Evolutionary conservation across 1,140 invertebrate genomes (phyloP).

Genomic region (Scylla paramamosain): DNA sequence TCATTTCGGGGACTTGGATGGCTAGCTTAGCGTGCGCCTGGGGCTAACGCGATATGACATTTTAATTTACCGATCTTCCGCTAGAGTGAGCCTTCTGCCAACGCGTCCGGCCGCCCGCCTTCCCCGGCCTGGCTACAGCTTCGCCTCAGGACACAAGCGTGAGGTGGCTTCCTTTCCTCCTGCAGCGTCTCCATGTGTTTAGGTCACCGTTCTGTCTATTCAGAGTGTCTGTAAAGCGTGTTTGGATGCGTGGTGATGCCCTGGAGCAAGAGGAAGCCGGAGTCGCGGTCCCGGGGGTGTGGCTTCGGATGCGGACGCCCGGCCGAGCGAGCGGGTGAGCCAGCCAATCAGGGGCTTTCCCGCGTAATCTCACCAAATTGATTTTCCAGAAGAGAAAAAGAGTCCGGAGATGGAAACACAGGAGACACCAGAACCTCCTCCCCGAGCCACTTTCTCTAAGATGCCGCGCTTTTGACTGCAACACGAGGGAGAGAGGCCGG

Average conservation of each 20-base stretch:
- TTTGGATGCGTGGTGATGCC: not conserved
- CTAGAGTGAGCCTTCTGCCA: slow-evolving; percentile 74
- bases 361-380: slow-evolving; percentile 75
- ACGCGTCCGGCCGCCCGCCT: slow-evolving; percentile 49
- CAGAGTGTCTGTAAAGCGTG: not conserved
- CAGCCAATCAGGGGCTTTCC: slow-evolving; percentile 75
- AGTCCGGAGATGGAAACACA: slow-evolving; percentile 73
- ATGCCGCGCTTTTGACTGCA: slow-evolving; percentile 69
- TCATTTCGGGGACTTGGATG: slow-evolving; percentile 75
- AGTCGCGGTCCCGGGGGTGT: not conserved
- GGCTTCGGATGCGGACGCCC: slow-evolving; percentile 54
- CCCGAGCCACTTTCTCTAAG: slow-evolving; percentile 74
- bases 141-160: not conserved
- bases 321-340: slow-evolving; percentile 75
- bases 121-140: slow-evolving; percentile 32
- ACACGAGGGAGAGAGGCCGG: slow-evolving; percentile 15
- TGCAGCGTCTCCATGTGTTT: not conserved
- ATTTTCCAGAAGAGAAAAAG: slow-evolving; percentile 75
- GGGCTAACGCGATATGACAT: slow-evolving; percentile 76
- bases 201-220: not conserved
- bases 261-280: not conserved
- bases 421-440: slow-evolving; percentile 70
- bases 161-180: too few species aligned
- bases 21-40: slow-evolving; percentile 75
- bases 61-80: slow-evolving; percentile 74